Base-by-base conservation (phyloP, 1,140 invertebrate species). In the Drosophila nigromelanica region DNA sequence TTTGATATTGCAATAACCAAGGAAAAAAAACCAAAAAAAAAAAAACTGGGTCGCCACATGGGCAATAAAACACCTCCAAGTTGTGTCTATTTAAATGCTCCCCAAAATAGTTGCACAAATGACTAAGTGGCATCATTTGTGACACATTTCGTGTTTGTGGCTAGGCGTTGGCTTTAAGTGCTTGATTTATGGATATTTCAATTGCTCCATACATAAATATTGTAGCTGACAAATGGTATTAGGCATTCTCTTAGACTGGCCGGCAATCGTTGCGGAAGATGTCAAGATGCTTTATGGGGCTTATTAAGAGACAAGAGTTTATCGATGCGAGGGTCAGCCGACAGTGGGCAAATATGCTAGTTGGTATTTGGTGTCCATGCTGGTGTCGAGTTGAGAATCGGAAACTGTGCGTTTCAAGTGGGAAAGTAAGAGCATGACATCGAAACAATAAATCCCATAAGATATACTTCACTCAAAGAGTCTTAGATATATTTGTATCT, bases 151-250 rank as follows among this genome's bases (percentile, higher is more conserved):
- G 61, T 50, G 18, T 55, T 69, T 69, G 71, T 37, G 64, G 56
- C 60, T 50, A 60, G 74, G 56, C 69, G 61, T 61, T 66, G 63
- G 79, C 64, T 68, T 80, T 85, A 87, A 81, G 81, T 86, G 69
- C 74, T 86, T 85, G 81, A 85, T 85, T 85, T 85, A 85, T 85
- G 66, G 70, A 73, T 76, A 69, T 75, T 87, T 81, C 78, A 87
- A 85, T 85, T 85, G 81, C 78, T 73, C 52, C 71, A 87, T 87
- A 75, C 81, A 85, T 85, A 85, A 85, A 85, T 85, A 85, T 85
- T 81, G 76, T 45, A 78, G 74, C 81, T 85, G 81, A 85, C 81
- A 85, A 85, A 85, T 85, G 81, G 81, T 78, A 85, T 87, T 85
- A 85, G 81, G 81, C 74, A 72, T 72, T 72, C 59, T 52, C 60